These are phyloP conservation scores for Mycteria americana DNA, from an alignment of 2,797 vertebrate genomes.

Conservation along the genomic window DNA sequence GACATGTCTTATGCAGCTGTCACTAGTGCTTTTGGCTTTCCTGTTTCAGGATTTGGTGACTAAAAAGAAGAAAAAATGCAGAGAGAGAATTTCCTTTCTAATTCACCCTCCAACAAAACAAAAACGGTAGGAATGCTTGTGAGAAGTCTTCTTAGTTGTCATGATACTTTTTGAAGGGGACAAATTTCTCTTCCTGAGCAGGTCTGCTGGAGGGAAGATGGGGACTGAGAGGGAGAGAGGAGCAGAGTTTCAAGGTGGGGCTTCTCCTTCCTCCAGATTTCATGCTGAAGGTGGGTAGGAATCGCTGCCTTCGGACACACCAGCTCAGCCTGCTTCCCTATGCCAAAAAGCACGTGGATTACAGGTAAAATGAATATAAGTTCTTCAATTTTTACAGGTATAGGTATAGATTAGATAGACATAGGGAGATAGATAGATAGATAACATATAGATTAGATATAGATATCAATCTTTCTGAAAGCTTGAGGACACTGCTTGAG, in stretches of 20 bases:
- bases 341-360: neutral
- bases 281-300: neutral
- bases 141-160: neutral
- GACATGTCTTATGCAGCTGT: neutral
- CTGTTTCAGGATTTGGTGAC: neutral
- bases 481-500: neutral
- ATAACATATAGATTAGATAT: neutral
- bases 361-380: neutral
- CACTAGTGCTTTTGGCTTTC: neutral
- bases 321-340: neutral
- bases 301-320: fast-evolving
- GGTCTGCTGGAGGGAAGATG: neutral
- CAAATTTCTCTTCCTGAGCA: neutral
- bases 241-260: neutral
- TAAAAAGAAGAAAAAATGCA: neutral
- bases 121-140: neutral
- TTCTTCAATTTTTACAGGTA: neutral
- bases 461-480: neutral
- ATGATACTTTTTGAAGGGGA: neutral
- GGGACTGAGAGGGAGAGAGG: neutral
- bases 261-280: neutral
- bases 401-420: neutral
- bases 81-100: neutral
- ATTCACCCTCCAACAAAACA: neutral
- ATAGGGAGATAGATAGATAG: too few relatives aligned